Evolutionary conservation across 1,140 invertebrate genomes (phyloP).

Genomic region (Panulirus ornatus): DNA sequence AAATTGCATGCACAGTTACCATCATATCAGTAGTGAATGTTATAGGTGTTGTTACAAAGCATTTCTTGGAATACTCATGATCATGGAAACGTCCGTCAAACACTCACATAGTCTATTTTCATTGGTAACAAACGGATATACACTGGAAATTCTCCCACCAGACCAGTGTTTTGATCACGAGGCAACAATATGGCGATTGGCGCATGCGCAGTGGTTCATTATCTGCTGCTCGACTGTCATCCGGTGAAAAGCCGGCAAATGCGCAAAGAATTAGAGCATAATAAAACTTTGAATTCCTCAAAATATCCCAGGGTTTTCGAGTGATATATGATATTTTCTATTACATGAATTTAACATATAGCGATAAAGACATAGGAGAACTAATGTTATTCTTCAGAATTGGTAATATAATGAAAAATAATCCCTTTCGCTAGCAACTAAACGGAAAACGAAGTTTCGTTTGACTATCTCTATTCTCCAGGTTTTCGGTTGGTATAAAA

Average conservation of each 20-base stretch:
- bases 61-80: background rate
- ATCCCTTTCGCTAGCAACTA: too few relatives aligned
- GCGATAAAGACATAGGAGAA: too few relatives aligned
- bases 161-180: slow-evolving; percentile 31
- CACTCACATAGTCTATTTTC: slow-evolving; percentile 11
- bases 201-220: slow-evolving; percentile 36
- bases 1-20: background rate
- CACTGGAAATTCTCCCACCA: background rate
- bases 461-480: background rate
- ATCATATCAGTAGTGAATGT: background rate
- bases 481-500: slow-evolving; percentile 29
- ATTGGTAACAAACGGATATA: background rate
- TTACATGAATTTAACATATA: too few relatives aligned
- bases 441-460: slow-evolving; percentile 31
- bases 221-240: background rate
- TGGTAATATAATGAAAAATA: too few relatives aligned
- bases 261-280: too few relatives aligned
- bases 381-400: too few relatives aligned
- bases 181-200: slow-evolving; percentile 46
- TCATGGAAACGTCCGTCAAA: background rate
- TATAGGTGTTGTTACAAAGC: background rate
- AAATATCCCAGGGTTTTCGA: too few relatives aligned
- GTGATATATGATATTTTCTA: too few relatives aligned
- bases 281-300: too few relatives aligned
- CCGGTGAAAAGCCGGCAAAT: slow-evolving; percentile 4